Base-by-base conservation (phyloP, 2,797 vertebrate genomes). In the Karalla daura region DNA sequence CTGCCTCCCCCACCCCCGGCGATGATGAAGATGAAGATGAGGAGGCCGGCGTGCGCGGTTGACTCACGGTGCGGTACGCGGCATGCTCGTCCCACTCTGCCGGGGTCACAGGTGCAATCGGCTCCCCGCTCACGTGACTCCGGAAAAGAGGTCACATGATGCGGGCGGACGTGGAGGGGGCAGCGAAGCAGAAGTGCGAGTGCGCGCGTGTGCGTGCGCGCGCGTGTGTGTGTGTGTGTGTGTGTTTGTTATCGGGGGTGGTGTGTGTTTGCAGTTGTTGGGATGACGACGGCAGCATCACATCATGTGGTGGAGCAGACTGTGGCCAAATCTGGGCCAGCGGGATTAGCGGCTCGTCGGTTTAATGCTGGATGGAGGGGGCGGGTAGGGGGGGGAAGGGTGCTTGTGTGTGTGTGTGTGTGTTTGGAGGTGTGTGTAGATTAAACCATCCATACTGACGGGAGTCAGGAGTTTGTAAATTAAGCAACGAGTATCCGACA, bases 321-420 rank as follows among this genome's bases (percentile, higher is more conserved):
- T 80, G 80, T 50, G 65, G 83, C 70, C 68, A 88, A 90, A 93
- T 92, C 90, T 94, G 91, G 90, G 91, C 86, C 92, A 93, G 81
- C 56, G 37, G 91, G 93, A 93, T 93, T 93, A 93, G 73, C 32
- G 54, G 78, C 87, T 85, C 75, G 78, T 83, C 61, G 76, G 88
- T 90, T 92, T 87, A 88, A 90, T 84, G 80, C 64, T 70, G 77
- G 67, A 66, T 5, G 56, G 59, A 45, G 66, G 66, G 41, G 45
- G 63, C 0, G 15, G 33, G 32, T n/a, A 13, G 33, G 14, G 62
- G 66, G 63, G 62, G 62, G 49, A 7, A 24, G 64, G 64, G 70
- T 54, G 46, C 49, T 49, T 43, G 27, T 44, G 35, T 12, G 25
- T 50, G 59, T 53, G 59, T 41, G 54, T 65, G 63, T 55, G 67